phyloP scores from a whole-genome alignment of 2,113 vertebrate species.

The Desmodus rotundus region DNA sequence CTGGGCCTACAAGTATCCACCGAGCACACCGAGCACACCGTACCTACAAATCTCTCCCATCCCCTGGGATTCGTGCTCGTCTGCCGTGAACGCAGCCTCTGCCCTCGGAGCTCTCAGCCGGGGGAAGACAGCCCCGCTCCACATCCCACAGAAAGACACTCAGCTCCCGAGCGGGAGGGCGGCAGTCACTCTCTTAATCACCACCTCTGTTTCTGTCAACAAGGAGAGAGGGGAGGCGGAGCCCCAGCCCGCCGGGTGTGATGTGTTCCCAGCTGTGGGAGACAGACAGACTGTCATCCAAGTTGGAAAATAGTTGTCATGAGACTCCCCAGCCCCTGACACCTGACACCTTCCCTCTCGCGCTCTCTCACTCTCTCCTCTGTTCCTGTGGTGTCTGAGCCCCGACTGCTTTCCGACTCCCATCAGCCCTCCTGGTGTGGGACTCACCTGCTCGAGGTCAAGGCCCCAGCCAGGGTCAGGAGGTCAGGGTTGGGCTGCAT shows the following conservation, averaged over 20 bases:
- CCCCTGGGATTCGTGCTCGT: background rate
- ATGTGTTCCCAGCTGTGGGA: conserved; percentile 33
- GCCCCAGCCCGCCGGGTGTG: conserved; percentile 30
- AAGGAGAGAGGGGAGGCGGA: background rate
- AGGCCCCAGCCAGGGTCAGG: too few species aligned
- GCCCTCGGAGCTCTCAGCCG: background rate
- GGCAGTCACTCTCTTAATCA: conserved; percentile 42
- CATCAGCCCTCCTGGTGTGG: fast-evolving
- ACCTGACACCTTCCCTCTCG: background rate
- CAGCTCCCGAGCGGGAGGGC: background rate
- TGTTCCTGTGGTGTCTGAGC: background rate
- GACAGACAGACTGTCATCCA: conserved; percentile 68
- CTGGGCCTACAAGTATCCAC: background rate
- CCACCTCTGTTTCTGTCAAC: conserved; percentile 39
- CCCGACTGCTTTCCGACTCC: fast-evolving
- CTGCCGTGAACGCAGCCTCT: background rate
- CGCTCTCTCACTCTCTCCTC: background rate
- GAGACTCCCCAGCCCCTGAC: conserved; percentile 34
- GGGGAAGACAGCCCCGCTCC: background rate
- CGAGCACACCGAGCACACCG: fast-evolving
- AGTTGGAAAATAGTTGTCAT: conserved; percentile 66
- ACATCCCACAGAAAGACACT: background rate
- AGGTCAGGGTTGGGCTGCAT: background rate
- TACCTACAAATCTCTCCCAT: background rate
- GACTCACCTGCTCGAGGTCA: fast-evolving